Evolutionary conservation across 2,797 vertebrate species (phyloP).

Genomic region (Ispidina lecontei): DNA sequence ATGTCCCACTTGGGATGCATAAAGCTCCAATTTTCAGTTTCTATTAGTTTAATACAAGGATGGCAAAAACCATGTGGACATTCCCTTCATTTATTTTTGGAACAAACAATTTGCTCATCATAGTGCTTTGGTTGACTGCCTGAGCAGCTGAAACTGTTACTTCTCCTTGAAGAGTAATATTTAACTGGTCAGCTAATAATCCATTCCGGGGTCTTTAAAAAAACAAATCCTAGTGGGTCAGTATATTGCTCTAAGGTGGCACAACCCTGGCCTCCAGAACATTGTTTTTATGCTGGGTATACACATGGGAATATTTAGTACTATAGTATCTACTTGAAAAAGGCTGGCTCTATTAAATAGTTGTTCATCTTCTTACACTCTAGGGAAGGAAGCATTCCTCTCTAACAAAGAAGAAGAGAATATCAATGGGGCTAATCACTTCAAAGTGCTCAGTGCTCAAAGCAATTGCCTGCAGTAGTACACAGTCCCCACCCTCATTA

Average conservation of each 20-base stretch:
- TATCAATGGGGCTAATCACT: constrained; percentile 79
- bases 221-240: constrained; percentile 9
- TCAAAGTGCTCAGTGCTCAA: constrained; percentile 72
- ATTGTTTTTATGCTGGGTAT: constrained; percentile 6
- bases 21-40: constrained; percentile 33
- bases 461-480: constrained; percentile 68
- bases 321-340: constrained; percentile 53
- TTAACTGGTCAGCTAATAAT: constrained; percentile 44
- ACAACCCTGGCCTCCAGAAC: not conserved
- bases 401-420: constrained; percentile 71
- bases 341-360: constrained; percentile 71
- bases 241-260: constrained; percentile 11
- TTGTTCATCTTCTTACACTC: constrained; percentile 67
- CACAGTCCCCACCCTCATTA: constrained; percentile 68
- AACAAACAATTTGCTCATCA: constrained; percentile 59
- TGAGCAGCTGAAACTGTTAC: constrained; percentile 7
- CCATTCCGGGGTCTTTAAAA: constrained; percentile 7
- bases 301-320: constrained; percentile 59
- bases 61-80: constrained; percentile 45
- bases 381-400: constrained; percentile 63
- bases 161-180: constrained; percentile 52
- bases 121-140: constrained; percentile 32
- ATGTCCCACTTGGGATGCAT: not conserved
- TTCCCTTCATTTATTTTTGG: not conserved
- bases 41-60: constrained; percentile 41